These are phyloP conservation scores for Dryocosmus kuriphilus DNA, from an alignment of 2,888 invertebrate genomes.

Conservation along the genomic window DNA sequence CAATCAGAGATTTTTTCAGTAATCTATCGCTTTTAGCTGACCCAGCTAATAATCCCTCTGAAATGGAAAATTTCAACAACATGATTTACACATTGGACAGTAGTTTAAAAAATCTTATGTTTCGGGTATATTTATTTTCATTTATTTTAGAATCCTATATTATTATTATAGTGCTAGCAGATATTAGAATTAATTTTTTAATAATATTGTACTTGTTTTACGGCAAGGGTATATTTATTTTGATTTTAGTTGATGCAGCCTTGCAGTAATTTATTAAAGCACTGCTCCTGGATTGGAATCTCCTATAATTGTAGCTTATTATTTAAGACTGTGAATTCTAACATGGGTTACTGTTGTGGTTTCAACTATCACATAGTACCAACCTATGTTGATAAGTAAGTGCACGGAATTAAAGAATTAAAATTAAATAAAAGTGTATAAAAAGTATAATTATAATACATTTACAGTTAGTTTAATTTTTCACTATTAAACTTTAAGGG, in stretches of 20 bases:
- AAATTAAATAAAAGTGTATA: too few species aligned
- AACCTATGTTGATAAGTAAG: conserved; percentile 13
- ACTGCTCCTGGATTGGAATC: conserved; percentile 78
- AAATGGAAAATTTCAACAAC: background rate
- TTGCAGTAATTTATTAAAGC: conserved; percentile 78
- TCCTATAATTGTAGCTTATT: conserved; percentile 70
- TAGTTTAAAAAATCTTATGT: conserved; percentile 8
- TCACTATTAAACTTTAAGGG: too few species aligned
- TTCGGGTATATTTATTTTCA: background rate
- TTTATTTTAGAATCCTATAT: background rate
- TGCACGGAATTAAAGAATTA: background rate
- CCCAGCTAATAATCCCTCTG: background rate
- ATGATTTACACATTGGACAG: conserved; percentile 8
- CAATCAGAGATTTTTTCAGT: background rate
- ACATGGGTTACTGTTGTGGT: conserved; percentile 3
- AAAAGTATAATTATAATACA: too few species aligned
- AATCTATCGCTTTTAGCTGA: background rate
- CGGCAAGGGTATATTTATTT: too few species aligned
- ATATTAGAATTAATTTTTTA: background rate
- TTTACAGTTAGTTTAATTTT: too few species aligned
- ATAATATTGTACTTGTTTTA: background rate
- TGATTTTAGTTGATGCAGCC: conserved; percentile 76
- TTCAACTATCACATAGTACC: conserved; percentile 11
- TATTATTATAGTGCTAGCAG: background rate
- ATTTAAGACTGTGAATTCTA: conserved; percentile 5